Conservation (phyloP, 1,140 invertebrate species). For the Neotoxoptera formosana region DNA sequence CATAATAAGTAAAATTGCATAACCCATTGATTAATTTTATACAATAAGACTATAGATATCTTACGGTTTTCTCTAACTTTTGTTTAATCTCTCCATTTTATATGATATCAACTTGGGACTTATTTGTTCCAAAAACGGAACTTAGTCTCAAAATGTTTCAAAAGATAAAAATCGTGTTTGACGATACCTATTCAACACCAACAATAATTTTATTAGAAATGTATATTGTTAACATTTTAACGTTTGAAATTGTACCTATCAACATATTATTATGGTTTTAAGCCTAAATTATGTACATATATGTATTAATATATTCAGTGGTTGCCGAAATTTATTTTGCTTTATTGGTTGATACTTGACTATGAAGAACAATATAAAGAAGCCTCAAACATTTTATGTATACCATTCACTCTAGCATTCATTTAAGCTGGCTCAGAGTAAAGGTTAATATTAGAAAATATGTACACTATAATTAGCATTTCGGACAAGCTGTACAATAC, state of each 20-base stretch:
- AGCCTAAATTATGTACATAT: background rate
- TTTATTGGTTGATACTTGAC: background rate
- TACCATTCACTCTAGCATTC: background rate
- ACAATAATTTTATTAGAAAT: background rate
- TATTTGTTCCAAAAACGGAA: background rate
- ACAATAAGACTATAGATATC: background rate
- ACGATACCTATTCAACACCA: background rate
- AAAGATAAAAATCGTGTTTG: background rate
- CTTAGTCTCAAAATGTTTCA: background rate
- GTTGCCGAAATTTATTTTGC: background rate
- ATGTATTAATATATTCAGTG: background rate
- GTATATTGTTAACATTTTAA: background rate
- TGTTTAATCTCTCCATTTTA: background rate
- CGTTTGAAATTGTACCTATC: background rate
- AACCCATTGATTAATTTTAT: background rate
- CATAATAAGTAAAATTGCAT: background rate
- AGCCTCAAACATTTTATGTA: background rate
- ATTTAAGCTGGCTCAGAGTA: background rate
- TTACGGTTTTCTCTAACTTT: background rate
- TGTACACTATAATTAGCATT: conserved; percentile 36
- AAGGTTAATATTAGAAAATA: conserved; percentile 43
- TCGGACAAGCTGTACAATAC: conserved; percentile 3
- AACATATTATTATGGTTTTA: background rate
- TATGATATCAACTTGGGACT: background rate
- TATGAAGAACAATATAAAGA: background rate